Base-by-base conservation (phyloP, 2,113 vertebrate species). In the Conger conger region DNA sequence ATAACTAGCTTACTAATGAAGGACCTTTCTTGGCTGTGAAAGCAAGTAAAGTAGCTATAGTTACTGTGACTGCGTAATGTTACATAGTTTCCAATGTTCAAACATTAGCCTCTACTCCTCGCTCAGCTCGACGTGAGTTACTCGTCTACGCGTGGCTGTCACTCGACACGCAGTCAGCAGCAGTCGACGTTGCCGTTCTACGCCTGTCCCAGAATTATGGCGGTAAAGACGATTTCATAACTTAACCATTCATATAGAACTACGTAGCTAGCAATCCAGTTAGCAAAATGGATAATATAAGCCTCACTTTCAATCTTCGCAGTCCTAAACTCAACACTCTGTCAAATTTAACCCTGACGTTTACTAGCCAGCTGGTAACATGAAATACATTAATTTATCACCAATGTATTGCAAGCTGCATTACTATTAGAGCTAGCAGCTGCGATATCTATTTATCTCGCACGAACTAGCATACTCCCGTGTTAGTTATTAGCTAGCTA, bases 121-220 rank as follows among this genome's bases (percentile, higher is more conserved):
- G 18, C 57, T 63, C n/a, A 63, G 20, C 3, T 63, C 83, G 7
- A 76, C 81, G 36, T 27, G 79, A 37, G 53, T 35, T 82, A 6
- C 76, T 79, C 80, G 76, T 80, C n/a, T 82, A 6, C 76, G 82
- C 80, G 76, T 80, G 86, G 80, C 76, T 85, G 89, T 88, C 89
- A 91, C 27, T 33, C 80, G 79, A 83, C 81, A 73, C 81, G 30
- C 57, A 33, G 78, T 33, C 57, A 63, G 68, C 68, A 73, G n/a
- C n/a, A 27, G 27, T 73, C n/a, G 27, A 73, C 68, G 68, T 33
- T 73, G 68, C 68, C 33, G 13, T 73, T 73, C 68, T 33, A 73
- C 68, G 68, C 68, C n/a, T 73, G 68, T 73, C 11, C 68, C 68
- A 73, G 68, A 73, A 73, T 73, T 73, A 73, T 73, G 68, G 68